Evolutionary conservation across 2,797 vertebrate genomes (phyloP), one percentile per base, ranked within the genome.

Genomic region (Phaenicophaeus curvirostris): DNA sequence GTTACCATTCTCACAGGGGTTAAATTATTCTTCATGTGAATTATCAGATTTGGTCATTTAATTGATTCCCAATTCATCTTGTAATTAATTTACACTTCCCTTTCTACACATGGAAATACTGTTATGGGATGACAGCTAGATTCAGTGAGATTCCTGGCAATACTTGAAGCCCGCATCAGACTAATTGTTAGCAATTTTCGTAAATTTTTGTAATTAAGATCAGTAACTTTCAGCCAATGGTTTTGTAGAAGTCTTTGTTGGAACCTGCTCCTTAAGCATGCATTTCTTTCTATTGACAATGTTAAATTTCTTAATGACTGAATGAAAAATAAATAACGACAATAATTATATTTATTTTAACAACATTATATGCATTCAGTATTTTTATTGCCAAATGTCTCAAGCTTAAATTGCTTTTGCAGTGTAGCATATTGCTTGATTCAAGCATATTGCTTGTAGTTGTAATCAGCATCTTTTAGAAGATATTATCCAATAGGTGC

Each of bases 61-160:
- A 92, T 91, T 94, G 85, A 93, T 92, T 96, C 62, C 31, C 41
- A 90, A 37, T 90, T 93, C 83, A 67, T 94, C 71, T 35, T 86
- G 51, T 84, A 84, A 87, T 93, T 89, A 14, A 51, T 85, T 94
- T 82, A 80, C 54, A 39, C 46, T 85, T 89, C 81, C 63, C 48
- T 67, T 89, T 88, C 58, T 35, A 58, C 51, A n/a, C 42, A 11
- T 25, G n/a, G 57, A 82, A 72, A 51, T 85, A 9, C 27, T 74
- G n/a, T 68, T 68, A 33, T 0, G 31, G 71, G 21, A 33, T 61
- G 33, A 79, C 65, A 88, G 41, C 84, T 90, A 3, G 48, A 53
- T 75, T 79, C 79, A 37, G 25, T 73, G 63, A 79, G 50, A 76
- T 87, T 81, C 61, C 44, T 80, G 62, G 31, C 33, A 85, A 31